These are phyloP conservation scores for Etheostoma spectabile DNA, from an alignment of 2,113 vertebrate genomes.

Conservation along the genomic window DNA sequence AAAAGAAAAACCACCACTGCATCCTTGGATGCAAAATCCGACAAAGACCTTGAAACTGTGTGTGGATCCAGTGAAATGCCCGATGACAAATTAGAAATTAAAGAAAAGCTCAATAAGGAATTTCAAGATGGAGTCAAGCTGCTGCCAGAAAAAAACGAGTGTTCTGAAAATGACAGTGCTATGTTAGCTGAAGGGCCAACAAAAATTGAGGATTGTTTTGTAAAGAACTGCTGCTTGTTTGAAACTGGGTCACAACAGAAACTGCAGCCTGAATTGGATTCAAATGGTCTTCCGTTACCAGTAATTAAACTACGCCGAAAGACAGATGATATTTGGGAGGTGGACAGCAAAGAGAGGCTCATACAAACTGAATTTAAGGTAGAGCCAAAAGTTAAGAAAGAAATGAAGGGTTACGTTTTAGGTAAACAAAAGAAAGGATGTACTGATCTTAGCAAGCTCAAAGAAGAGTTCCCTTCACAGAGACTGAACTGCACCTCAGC, in stretches of 20 bases:
- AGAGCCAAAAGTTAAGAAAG: slow-evolving; percentile 50
- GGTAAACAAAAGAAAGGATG: slow-evolving; percentile 56
- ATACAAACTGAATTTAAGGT: slow-evolving; percentile 28
- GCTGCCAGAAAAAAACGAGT: slow-evolving; percentile 7
- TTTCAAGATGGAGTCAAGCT: not conserved
- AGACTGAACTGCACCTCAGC: slow-evolving; percentile 38
- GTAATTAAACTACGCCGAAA: slow-evolving; percentile 81
- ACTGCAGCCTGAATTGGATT: slow-evolving; percentile 27
- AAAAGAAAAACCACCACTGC: slow-evolving; percentile 20
- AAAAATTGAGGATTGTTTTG: slow-evolving; percentile 63
- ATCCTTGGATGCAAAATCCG: not conserved
- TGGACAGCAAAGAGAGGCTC: slow-evolving; percentile 71
- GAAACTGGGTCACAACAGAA: slow-evolving; percentile 57
- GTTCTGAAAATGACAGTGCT: not conserved
- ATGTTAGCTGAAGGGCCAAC: not conserved
- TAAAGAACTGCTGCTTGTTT: slow-evolving; percentile 71
- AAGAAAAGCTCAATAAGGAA: slow-evolving; percentile 21
- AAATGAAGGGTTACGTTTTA: slow-evolving; percentile 27
- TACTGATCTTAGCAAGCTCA: slow-evolving; percentile 56
- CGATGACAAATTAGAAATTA: slow-evolving; percentile 17
- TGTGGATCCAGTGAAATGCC: not conserved
- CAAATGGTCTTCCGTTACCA: slow-evolving; percentile 67
- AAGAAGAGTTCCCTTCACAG: slow-evolving; percentile 69
- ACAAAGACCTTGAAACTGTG: slow-evolving; percentile 4
- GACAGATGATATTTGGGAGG: slow-evolving; percentile 81